These are phyloP conservation scores for Mongoloraphidia duomilia DNA, from an alignment of 2,888 invertebrate genomes.

Conservation along the genomic window DNA sequence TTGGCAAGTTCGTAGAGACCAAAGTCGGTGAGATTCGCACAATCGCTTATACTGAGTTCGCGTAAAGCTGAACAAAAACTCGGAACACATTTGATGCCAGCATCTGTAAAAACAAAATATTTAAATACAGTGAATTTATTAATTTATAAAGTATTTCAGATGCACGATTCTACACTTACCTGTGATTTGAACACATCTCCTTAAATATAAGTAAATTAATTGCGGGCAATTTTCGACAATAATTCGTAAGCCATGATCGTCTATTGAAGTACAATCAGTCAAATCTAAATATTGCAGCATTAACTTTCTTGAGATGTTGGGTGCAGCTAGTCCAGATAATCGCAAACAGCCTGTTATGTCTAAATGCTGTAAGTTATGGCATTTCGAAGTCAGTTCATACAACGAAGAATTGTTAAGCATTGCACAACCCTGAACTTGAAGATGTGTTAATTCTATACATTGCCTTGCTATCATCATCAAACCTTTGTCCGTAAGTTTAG, in stretches of 20 bases:
- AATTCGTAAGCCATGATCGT: slow-evolving; percentile 70
- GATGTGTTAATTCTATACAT: slow-evolving; percentile 67
- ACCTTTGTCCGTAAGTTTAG: slow-evolving; percentile 62
- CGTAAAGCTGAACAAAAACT: slow-evolving; percentile 73
- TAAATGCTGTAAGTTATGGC: slow-evolving; percentile 68
- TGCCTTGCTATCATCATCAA: slow-evolving; percentile 59
- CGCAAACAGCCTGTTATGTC: slow-evolving; percentile 73
- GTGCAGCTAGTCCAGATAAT: slow-evolving; percentile 61
- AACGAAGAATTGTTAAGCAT: slow-evolving; percentile 63
- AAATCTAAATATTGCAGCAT: slow-evolving; percentile 78
- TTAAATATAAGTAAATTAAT: slow-evolving; percentile 70
- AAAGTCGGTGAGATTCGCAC: slow-evolving; percentile 77
- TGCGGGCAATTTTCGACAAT: slow-evolving; percentile 79
- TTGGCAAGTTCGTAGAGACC: slow-evolving; percentile 82
- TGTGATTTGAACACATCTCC: slow-evolving; percentile 78
- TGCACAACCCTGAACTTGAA: slow-evolving; percentile 62
- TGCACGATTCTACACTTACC: slow-evolving; percentile 32
- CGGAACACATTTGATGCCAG: slow-evolving; percentile 81
- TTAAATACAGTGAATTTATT: background rate
- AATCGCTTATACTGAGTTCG: slow-evolving; percentile 84
- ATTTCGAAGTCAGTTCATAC: slow-evolving; percentile 63
- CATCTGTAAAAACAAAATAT: slow-evolving; percentile 42
- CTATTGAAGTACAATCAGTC: slow-evolving; percentile 74
- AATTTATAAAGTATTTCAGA: background rate
- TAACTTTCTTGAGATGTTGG: slow-evolving; percentile 44